Conservation (phyloP, 1,140 invertebrate genomes). For the Euglossa dilemma region DNA sequence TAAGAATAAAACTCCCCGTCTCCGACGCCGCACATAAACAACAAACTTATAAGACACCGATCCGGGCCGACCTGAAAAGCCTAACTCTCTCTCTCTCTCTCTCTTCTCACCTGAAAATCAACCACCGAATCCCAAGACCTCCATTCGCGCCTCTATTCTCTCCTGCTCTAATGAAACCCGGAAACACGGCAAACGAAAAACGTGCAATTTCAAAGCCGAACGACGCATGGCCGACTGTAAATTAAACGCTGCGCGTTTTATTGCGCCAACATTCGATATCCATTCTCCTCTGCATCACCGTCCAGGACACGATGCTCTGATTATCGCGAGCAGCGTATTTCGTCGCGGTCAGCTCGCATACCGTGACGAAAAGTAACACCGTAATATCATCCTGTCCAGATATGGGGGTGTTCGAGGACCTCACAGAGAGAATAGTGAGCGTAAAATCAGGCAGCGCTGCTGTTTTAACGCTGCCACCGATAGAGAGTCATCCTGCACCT, state of each 20-base stretch:
- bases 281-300: neutral
- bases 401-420: slow-evolving; percentile 91
- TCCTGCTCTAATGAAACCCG: neutral
- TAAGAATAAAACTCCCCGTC: too few relatives aligned
- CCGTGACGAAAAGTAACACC: neutral
- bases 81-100: too few relatives aligned
- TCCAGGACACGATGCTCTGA: slow-evolving; percentile 11
- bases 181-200: neutral
- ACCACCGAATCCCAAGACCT: too few relatives aligned
- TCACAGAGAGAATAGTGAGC: slow-evolving; percentile 85
- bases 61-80: too few relatives aligned
- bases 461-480: slow-evolving; percentile 90
- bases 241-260: neutral
- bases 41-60: too few relatives aligned
- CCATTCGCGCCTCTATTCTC: too few relatives aligned
- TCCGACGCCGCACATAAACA: too few relatives aligned
- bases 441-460: slow-evolving; percentile 91
- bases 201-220: neutral
- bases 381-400: slow-evolving; percentile 82
- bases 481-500: slow-evolving; percentile 92
- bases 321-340: slow-evolving; percentile 9
- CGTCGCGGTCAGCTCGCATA: neutral
- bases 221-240: too few relatives aligned
- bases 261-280: slow-evolving; percentile 5
- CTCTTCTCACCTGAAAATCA: too few relatives aligned